Conservation (phyloP, 2,888 invertebrate genomes). For the Lasioglossum zephyrum region DNA sequence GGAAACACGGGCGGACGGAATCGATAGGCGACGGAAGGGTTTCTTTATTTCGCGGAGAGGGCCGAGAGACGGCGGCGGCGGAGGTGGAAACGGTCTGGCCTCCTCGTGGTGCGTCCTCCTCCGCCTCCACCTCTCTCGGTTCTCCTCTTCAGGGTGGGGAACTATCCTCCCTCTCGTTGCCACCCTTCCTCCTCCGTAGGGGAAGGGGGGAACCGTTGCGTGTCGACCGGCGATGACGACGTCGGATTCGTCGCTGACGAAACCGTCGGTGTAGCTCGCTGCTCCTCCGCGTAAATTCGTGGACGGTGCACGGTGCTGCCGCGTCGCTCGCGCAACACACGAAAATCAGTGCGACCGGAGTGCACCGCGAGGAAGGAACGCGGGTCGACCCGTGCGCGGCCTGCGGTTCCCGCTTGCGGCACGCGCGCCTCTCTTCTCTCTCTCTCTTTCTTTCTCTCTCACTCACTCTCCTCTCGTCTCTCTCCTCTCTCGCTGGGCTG, state of each 20-base stretch:
- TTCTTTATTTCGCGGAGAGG: slow-evolving; percentile 45
- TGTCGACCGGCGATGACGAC: slow-evolving; percentile 14
- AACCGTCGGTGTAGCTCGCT: slow-evolving; percentile 38
- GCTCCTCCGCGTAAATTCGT: slow-evolving; percentile 59
- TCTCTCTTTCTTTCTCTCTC: neutral
- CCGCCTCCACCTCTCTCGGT: neutral
- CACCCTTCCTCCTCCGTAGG: neutral
- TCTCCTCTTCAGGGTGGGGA: slow-evolving; percentile 35
- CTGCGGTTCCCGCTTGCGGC: slow-evolving; percentile 68
- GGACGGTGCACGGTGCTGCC: slow-evolving; percentile 68
- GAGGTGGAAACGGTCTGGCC: slow-evolving; percentile 36
- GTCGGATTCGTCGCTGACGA: slow-evolving; percentile 69
- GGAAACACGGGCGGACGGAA: slow-evolving; percentile 31
- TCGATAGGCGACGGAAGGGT: slow-evolving; percentile 48
- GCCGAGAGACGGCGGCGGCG: slow-evolving; percentile 2
- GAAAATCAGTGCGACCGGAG: slow-evolving; percentile 70
- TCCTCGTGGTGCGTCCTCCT: slow-evolving; percentile 32
- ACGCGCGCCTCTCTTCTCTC: slow-evolving; percentile 49
- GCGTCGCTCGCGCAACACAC: slow-evolving; percentile 28
- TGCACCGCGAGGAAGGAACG: slow-evolving; percentile 70
- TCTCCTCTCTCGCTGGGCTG: neutral
- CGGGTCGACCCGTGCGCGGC: slow-evolving; percentile 66
- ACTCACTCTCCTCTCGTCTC: neutral
- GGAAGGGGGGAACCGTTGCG: neutral
- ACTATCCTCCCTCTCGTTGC: slow-evolving; percentile 50